These are phyloP conservation scores for Clarias magur DNA, from an alignment of 2,113 vertebrate species.

Conservation along the genomic window DNA sequence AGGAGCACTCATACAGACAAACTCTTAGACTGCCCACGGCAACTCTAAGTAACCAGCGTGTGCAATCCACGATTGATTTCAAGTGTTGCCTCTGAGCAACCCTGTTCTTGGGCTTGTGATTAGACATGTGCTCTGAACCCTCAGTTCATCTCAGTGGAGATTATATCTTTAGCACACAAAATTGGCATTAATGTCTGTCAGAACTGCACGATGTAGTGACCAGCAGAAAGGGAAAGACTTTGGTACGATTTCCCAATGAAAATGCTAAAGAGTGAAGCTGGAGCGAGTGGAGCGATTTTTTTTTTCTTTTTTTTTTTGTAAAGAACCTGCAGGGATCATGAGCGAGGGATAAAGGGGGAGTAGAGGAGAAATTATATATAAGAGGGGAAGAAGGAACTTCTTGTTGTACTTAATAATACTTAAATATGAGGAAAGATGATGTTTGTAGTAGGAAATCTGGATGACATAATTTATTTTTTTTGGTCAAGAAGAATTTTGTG, in stretches of 20 bases:
- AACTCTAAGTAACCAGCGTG: not conserved
- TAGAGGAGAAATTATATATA: not conserved
- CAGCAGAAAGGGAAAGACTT: not conserved
- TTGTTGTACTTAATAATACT: not conserved
- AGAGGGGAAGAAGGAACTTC: not conserved
- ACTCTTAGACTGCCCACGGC: not conserved
- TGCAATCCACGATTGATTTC: not conserved
- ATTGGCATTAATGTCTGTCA: not conserved
- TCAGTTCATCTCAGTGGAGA: not conserved
- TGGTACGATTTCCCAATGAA: not conserved
- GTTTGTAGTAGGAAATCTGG: not conserved
- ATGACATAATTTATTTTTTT: not conserved
- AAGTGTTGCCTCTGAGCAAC: not conserved
- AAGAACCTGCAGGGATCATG: not conserved
- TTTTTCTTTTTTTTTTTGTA: not conserved
- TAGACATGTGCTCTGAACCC: constrained; percentile 14
- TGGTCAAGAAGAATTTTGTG: not conserved
- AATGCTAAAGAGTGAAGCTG: not conserved
- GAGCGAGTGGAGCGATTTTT: not conserved
- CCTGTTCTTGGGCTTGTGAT: not conserved
- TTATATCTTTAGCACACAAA: not conserved
- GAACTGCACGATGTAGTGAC: not conserved
- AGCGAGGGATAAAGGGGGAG: not conserved
- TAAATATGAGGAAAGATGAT: not conserved
- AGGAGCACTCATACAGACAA: not conserved